Conservation (phyloP, 1,140 invertebrate genomes). For the Venustaconcha ellipsiformis region DNA sequence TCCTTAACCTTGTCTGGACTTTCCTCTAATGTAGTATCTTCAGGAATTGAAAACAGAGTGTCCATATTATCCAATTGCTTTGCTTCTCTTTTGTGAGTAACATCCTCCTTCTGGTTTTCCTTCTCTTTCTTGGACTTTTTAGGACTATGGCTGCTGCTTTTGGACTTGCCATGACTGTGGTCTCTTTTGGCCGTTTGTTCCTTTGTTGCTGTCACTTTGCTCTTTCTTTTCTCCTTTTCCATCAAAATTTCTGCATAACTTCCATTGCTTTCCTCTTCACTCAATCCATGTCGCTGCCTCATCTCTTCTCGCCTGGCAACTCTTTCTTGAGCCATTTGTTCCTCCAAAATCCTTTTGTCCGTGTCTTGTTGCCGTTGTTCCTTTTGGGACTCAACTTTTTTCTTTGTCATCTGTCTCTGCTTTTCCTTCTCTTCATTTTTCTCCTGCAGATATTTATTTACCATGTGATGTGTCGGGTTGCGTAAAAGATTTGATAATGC, state of each 20-base stretch:
- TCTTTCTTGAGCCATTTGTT: slow-evolving; percentile 24
- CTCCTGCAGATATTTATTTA: slow-evolving; percentile 56
- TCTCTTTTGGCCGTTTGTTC: slow-evolving; percentile 31
- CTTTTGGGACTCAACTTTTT: slow-evolving; percentile 20
- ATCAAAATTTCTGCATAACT: slow-evolving; percentile 38
- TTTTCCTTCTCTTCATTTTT: slow-evolving; percentile 73
- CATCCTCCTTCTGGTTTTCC: slow-evolving; percentile 13
- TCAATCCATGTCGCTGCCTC: slow-evolving; percentile 25
- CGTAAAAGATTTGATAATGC: slow-evolving; percentile 55
- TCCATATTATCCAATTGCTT: slow-evolving; percentile 40
- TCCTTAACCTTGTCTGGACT: slow-evolving; percentile 51
- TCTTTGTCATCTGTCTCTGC: slow-evolving; percentile 56
- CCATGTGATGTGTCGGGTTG: slow-evolving; percentile 93
- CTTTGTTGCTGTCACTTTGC: slow-evolving; percentile 20
- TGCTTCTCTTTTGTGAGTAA: slow-evolving; percentile 11
- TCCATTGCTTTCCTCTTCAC: slow-evolving; percentile 51
- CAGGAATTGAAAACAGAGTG: slow-evolving; percentile 38
- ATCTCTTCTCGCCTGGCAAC: slow-evolving; percentile 24
- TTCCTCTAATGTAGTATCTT: slow-evolving; percentile 40
- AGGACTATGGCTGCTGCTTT: slow-evolving; percentile 17
- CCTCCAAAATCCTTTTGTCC: slow-evolving; percentile 31
- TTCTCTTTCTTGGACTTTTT: slow-evolving; percentile 1
- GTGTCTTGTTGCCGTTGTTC: slow-evolving; percentile 32
- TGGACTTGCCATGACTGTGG: slow-evolving; percentile 22
- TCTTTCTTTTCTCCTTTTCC: slow-evolving; percentile 35